phyloP scores from a whole-genome alignment of 2,113 vertebrate species.

The Odontophorus gujanensis region DNA sequence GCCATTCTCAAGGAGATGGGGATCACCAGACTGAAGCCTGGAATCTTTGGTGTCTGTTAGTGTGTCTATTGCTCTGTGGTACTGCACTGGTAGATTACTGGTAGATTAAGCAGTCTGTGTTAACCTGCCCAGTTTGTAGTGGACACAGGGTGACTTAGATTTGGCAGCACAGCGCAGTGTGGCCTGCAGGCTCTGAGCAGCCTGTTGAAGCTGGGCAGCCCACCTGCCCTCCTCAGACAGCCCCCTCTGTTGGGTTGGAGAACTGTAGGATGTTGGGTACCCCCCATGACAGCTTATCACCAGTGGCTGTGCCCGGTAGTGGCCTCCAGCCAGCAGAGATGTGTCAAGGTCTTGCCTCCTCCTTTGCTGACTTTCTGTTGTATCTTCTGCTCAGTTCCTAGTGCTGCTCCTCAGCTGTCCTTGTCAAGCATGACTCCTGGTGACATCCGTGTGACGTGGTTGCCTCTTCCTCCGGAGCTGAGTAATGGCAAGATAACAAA shows the following conservation, averaged over 20 bases:
- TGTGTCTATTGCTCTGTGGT: accelerated
- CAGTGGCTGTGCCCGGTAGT: not conserved
- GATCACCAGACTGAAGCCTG: not conserved
- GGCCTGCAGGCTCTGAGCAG: not conserved
- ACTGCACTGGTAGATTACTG: too few relatives aligned
- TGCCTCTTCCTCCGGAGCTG: constrained; percentile 86
- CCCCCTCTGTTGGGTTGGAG: not conserved
- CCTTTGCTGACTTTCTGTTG: not conserved
- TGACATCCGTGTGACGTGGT: constrained; percentile 92
- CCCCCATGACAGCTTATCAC: not conserved
- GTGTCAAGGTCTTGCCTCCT: not conserved
- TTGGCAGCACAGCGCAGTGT: not conserved
- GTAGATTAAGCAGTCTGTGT: not conserved
- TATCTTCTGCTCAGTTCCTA: constrained; percentile 84
- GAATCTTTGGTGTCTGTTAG: not conserved
- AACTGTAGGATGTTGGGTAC: not conserved
- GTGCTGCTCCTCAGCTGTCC: constrained; percentile 89
- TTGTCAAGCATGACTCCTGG: constrained; percentile 89
- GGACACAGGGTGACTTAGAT: accelerated
- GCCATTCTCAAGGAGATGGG: not conserved
- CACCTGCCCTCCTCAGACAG: not conserved
- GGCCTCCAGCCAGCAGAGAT: not conserved
- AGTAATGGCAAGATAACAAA: constrained; percentile 89
- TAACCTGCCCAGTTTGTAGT: not conserved
- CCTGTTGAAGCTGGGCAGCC: not conserved